These are phyloP conservation scores for Chamaetylas fuelleborni DNA, from an alignment of 2,113 vertebrate genomes.

Conservation along the genomic window DNA sequence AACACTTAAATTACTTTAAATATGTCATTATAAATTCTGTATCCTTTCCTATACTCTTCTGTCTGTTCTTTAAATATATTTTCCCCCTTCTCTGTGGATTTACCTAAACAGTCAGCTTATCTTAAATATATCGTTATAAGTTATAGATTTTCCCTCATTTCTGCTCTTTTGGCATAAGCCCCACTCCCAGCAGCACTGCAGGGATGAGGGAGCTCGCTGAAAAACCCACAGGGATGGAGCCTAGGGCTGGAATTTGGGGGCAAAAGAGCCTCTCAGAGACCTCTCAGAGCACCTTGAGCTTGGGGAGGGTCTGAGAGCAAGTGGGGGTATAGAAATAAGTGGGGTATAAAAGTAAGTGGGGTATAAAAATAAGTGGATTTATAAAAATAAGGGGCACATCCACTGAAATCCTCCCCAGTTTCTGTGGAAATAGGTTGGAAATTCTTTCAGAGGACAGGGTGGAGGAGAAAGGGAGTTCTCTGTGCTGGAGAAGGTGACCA, in stretches of 20 bases:
- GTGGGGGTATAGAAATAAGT: accelerated
- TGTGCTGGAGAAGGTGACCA: background rate
- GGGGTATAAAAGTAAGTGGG: too few species aligned
- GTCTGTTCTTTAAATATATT: too few species aligned
- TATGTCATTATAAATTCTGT: too few species aligned
- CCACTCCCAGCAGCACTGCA: background rate
- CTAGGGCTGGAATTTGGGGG: accelerated
- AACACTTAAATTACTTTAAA: too few species aligned
- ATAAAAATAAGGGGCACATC: background rate
- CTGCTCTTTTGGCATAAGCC: too few species aligned
- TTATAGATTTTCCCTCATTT: too few species aligned
- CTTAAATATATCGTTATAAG: too few species aligned
- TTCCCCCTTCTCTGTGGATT: too few species aligned
- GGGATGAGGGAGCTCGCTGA: background rate
- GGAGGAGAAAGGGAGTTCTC: background rate
- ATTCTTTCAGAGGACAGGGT: background rate
- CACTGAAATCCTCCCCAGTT: background rate
- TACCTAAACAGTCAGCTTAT: too few species aligned
- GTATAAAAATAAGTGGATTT: too few species aligned
- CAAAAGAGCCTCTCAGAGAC: background rate
- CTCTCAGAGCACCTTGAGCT: background rate
- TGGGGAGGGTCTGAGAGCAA: background rate
- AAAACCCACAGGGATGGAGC: background rate
- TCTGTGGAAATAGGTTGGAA: background rate
- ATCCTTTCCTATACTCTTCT: too few species aligned